A percentile compares a stretch with the other conserved stretches of the same genome.
phyloP scores from a whole-genome alignment of 2,113 vertebrate species.

The Pyxicephalus adspersus region DNA sequence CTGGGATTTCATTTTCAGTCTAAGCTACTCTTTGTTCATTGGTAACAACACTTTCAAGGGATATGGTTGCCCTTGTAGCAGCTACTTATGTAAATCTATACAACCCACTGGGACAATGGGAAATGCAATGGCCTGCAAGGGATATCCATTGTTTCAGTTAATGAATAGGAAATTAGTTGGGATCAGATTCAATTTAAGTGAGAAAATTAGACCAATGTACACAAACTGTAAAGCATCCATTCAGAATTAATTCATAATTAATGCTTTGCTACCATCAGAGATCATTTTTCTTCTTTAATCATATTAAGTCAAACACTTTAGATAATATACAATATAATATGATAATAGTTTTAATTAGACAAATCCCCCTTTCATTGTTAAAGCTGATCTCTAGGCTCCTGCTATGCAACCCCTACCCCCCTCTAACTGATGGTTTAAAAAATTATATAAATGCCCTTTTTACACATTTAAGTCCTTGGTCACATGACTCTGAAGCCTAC shows the following conservation, averaged over 20 bases:
- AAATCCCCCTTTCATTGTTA: no score
- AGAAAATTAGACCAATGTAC: conserved; percentile 49
- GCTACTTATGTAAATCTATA: conserved; percentile 49
- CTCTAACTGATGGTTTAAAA: no score
- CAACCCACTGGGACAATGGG: conserved; percentile 30
- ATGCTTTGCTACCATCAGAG: conserved; percentile 19
- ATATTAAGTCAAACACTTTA: conserved; percentile 26
- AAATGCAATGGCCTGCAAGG: conserved; percentile 42
- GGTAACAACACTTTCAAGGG: conserved; percentile 35
- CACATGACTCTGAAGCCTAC: no score
- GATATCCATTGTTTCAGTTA: conserved; percentile 50
- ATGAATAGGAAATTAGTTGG: conserved; percentile 49
- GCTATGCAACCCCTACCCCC: no score
- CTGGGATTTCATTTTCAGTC: conserved; percentile 23
- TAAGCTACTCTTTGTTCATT: conserved; percentile 27
- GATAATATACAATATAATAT: not conserved
- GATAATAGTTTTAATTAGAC: not conserved
- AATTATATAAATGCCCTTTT: no score
- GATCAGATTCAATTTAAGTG: conserved; percentile 47
- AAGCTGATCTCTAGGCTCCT: no score
- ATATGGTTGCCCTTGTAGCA: conserved; percentile 42
- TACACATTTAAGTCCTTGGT: no score
- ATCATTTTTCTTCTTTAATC: conserved; percentile 34
- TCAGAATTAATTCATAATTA: conserved; percentile 45
- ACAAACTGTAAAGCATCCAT: conserved; percentile 22